phyloP scores from a whole-genome alignment of 2,113 vertebrate species.

The Rhynchomys soricoides region DNA sequence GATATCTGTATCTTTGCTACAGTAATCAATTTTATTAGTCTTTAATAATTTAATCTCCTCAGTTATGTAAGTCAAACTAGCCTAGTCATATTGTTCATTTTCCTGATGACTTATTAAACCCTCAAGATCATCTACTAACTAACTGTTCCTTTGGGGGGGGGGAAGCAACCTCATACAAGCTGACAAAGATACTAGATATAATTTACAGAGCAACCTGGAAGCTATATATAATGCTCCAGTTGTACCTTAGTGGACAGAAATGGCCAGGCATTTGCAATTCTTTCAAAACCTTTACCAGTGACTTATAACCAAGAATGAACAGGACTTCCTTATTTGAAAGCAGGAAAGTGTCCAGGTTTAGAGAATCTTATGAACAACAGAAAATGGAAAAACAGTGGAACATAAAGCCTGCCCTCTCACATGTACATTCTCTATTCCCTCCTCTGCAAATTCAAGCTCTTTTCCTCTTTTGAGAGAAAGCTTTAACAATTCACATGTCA shows the following conservation, averaged over 20 bases:
- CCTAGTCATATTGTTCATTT: not conserved
- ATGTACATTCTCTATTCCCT: not conserved
- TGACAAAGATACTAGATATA: not conserved
- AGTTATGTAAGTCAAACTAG: slow-evolving; percentile 2
- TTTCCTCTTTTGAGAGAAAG: not conserved
- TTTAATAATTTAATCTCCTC: slow-evolving; percentile 30
- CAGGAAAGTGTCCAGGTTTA: slow-evolving; percentile 17
- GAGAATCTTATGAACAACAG: not conserved
- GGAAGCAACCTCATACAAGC: not conserved
- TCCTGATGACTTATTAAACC: slow-evolving; percentile 12
- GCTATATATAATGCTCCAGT: not conserved
- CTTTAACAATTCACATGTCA: slow-evolving; percentile 28
- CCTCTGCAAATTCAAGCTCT: not conserved
- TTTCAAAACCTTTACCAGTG: slow-evolving; percentile 20
- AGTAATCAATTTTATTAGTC: not conserved
- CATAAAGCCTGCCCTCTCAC: not conserved
- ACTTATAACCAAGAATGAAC: slow-evolving; percentile 45
- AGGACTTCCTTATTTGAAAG: slow-evolving; percentile 28
- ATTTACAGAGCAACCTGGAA: not conserved
- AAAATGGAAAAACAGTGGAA: not conserved
- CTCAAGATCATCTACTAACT: slow-evolving; percentile 10
- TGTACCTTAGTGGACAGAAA: slow-evolving; percentile 25
- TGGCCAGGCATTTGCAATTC: slow-evolving; percentile 5
- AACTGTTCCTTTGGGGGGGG: not conserved
- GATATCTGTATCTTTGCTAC: not conserved